Conservation (phyloP, 2,888 invertebrate genomes). For the Ophraella communa region DNA sequence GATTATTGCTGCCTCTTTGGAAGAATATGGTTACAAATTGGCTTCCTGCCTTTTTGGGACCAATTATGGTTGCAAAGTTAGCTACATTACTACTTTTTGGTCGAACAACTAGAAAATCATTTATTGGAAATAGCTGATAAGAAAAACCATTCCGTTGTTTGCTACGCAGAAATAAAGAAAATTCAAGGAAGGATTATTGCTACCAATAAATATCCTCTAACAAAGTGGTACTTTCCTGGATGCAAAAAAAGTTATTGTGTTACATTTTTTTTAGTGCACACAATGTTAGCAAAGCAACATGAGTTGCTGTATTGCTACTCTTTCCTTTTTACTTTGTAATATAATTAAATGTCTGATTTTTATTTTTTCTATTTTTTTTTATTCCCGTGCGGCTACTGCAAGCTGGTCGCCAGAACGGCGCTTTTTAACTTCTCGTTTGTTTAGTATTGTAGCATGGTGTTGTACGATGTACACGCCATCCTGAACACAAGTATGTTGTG, state of each 20-base stretch:
- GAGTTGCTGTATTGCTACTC: not conserved
- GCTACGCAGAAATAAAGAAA: conserved; percentile 2
- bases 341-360: not conserved
- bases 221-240: not conserved
- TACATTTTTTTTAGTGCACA: not conserved
- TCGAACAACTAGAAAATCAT: no score
- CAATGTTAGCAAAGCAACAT: not conserved
- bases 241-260: not conserved
- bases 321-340: not conserved
- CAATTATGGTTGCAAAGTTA: no score
- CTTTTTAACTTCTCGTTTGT: not conserved
- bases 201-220: not conserved
- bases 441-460: not conserved
- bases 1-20: no score
- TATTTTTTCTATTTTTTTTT: not conserved
- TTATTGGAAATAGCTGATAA: not conserved
- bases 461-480: not conserved
- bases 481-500: no score
- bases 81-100: no score
- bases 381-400: not conserved
- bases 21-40: no score
- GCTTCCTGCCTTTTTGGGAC: no score
- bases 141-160: conserved; percentile 1
- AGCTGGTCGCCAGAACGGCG: not conserved
- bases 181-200: not conserved